Conservation (phyloP, 2,113 vertebrate genomes). For the Malurus cyaneus region DNA sequence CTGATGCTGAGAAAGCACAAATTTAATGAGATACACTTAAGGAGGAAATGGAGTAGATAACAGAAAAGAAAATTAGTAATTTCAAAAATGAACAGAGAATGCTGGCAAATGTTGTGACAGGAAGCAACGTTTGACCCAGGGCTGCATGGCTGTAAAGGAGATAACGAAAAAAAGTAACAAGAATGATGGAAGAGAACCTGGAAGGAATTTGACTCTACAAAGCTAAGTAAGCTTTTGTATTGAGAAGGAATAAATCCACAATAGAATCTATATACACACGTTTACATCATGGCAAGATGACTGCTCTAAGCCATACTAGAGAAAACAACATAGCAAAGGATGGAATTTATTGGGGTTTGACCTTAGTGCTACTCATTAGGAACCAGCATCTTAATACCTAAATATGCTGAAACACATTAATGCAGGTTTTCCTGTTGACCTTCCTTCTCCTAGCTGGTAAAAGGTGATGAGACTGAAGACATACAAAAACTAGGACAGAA, state of each 20-base stretch:
- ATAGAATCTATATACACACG: rapidly evolving
- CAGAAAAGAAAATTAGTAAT: not conserved
- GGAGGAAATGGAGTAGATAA: not conserved
- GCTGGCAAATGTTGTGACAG: not conserved
- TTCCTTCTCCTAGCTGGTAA: not conserved
- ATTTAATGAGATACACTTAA: not conserved
- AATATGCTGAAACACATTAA: not conserved
- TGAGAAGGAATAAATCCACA: not conserved
- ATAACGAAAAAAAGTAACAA: not conserved
- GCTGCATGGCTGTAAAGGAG: not conserved
- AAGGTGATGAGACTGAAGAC: not conserved
- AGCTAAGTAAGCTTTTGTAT: not conserved
- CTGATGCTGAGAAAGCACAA: not conserved
- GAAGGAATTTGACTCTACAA: not conserved
- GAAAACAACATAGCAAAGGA: not conserved
- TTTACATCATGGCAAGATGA: not conserved
- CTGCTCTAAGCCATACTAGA: not conserved
- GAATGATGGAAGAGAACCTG: not conserved
- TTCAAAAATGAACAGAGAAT: not conserved
- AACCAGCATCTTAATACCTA: not conserved
- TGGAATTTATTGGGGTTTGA: not conserved
- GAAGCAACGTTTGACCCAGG: not conserved
- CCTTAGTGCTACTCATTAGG: not conserved
- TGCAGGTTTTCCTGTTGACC: not conserved
- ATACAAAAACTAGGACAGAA: not conserved